These are phyloP conservation scores for Sparidentex hasta DNA, from an alignment of 2,797 vertebrate genomes.

Conservation along the genomic window DNA sequence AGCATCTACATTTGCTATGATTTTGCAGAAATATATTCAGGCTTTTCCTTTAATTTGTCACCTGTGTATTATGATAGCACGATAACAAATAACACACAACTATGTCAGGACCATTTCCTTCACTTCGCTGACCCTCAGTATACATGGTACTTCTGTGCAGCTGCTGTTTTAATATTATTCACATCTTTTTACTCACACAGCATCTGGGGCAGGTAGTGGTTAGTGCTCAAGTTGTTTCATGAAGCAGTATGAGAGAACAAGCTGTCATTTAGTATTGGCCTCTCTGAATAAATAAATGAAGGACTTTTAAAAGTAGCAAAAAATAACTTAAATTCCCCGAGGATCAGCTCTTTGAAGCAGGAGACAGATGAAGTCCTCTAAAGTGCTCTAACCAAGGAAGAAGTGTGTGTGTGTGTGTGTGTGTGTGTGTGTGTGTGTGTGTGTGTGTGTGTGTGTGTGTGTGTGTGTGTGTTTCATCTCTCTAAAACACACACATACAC, in stretches of 20 bases:
- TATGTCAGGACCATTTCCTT: neutral
- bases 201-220: constrained; percentile 37
- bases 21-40: neutral
- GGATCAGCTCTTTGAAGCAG: constrained; percentile 61
- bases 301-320: constrained; percentile 75
- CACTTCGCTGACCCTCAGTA: neutral
- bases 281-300: constrained; percentile 76
- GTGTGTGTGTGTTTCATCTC: constrained; percentile 21
- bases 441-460: neutral
- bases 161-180: constrained; percentile 12
- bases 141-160: neutral
- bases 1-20: neutral
- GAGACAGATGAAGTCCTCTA: constrained; percentile 61
- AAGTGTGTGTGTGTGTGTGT: constrained; percentile 12
- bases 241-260: constrained; percentile 39
- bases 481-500: constrained; percentile 38
- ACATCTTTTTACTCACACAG: neutral
- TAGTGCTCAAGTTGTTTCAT: constrained; percentile 30
- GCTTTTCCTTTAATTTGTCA: neutral
- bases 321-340: constrained; percentile 78
- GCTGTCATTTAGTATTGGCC: constrained; percentile 60
- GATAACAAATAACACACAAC: neutral
- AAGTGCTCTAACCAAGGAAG: constrained; percentile 53
- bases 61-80: neutral
- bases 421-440: neutral